These are phyloP conservation scores for Riptortus pedestris DNA, from an alignment of 1,140 invertebrate genomes.

Conservation along the genomic window DNA sequence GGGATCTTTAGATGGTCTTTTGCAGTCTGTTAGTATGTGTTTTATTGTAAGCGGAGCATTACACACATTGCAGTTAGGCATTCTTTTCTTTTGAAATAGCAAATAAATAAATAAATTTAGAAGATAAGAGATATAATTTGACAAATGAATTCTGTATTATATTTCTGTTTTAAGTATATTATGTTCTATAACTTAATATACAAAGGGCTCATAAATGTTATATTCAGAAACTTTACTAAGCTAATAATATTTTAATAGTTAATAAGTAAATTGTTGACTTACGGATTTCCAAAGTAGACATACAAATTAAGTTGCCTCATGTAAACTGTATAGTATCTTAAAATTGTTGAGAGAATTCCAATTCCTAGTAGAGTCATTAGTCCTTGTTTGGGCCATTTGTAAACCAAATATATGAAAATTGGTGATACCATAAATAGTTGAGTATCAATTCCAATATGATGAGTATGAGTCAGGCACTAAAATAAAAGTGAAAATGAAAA, in stretches of 20 bases:
- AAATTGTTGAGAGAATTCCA: slow-evolving; percentile 48
- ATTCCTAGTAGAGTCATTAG: slow-evolving; percentile 40
- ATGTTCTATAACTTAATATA: too few species aligned
- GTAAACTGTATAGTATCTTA: slow-evolving; percentile 54
- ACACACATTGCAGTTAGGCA: too few species aligned
- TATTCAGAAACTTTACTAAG: background rate
- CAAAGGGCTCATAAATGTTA: too few species aligned
- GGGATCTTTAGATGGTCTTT: too few species aligned
- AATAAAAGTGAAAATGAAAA: slow-evolving; percentile 33
- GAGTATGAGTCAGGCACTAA: slow-evolving; percentile 55
- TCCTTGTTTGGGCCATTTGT: slow-evolving; percentile 50
- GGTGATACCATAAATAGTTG: slow-evolving; percentile 62
- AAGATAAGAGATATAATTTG: too few species aligned
- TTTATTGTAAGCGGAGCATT: too few species aligned
- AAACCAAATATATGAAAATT: slow-evolving; percentile 53
- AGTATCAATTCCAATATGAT: slow-evolving; percentile 68
- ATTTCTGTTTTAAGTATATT: too few species aligned
- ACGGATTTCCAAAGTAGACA: slow-evolving; percentile 62
- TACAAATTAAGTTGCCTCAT: slow-evolving; percentile 54
- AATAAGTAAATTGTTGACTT: slow-evolving; percentile 42
- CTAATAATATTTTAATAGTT: background rate
- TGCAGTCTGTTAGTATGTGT: too few species aligned
- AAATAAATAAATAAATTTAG: too few species aligned
- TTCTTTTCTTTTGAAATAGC: too few species aligned
- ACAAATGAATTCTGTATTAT: too few species aligned